Percentiles rank a stretch among this genome's conserved stretches.
phyloP scores from a whole-genome alignment of 2,888 invertebrate genomes.

The Petrolisthes manimaculis region DNA sequence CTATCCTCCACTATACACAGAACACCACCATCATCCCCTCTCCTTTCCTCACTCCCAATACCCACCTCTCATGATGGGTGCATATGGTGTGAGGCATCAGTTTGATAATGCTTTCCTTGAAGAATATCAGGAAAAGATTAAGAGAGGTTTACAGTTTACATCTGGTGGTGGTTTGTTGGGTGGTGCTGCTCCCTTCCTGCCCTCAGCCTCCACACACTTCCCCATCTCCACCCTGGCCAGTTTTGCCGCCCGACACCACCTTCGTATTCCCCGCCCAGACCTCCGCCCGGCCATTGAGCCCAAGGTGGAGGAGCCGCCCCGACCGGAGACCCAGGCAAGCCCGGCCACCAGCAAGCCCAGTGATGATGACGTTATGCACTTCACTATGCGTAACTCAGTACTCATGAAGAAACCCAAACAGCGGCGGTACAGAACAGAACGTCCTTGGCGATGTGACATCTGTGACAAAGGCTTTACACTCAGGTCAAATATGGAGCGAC shows the following conservation, averaged over 20 bases:
- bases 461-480: conserved; percentile 91
- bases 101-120: conserved; percentile 57
- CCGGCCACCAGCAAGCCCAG: conserved; percentile 37
- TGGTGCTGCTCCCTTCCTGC: conserved; percentile 70
- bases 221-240: conserved; percentile 63
- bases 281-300: conserved; percentile 26
- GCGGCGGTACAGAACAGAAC: conserved; percentile 87
- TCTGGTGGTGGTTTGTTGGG: conserved; percentile 76
- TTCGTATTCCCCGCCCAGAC: conserved; percentile 67
- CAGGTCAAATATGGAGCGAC: conserved; percentile 92
- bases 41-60: conserved; percentile 51
- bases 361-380: conserved; percentile 63
- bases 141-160: conserved; percentile 77
- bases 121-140: conserved; percentile 64
- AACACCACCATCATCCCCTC: conserved; percentile 38
- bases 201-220: conserved; percentile 39
- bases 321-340: conserved; percentile 30
- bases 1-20: conserved; percentile 56
- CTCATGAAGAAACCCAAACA: conserved; percentile 93
- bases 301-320: conserved; percentile 30
- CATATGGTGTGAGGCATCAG: conserved; percentile 50
- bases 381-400: conserved; percentile 87
- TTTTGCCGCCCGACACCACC: conserved; percentile 67
- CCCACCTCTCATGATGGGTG: conserved; percentile 51
- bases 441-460: conserved; percentile 91